Percentiles rank a stretch among this genome's conserved stretches.
Evolutionary conservation across 2,888 invertebrate species (phyloP).

Genomic region (Xylota segnis): DNA sequence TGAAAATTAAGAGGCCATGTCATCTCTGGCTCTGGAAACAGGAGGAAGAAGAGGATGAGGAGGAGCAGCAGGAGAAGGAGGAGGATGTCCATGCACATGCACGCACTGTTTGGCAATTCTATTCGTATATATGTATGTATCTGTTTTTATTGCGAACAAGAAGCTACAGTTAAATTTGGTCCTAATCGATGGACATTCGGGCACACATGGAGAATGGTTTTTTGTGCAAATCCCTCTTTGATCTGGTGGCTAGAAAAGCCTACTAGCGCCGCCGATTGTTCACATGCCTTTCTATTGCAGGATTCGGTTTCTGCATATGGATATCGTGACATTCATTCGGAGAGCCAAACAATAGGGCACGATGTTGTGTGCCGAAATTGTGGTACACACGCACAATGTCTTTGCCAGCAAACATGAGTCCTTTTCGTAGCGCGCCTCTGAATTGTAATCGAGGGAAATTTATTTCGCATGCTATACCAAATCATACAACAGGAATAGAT

Average conservation of each 20-base stretch:
- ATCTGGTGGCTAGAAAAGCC: slow-evolving; percentile 43
- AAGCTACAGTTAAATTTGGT: slow-evolving; percentile 64
- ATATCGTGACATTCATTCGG: slow-evolving; percentile 64
- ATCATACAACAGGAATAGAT: slow-evolving; percentile 48
- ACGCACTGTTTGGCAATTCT: slow-evolving; percentile 66
- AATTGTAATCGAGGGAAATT: slow-evolving; percentile 63
- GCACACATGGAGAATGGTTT: slow-evolving; percentile 45
- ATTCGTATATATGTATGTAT: slow-evolving; percentile 48
- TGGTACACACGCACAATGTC: slow-evolving; percentile 63
- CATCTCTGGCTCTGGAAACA: slow-evolving; percentile 54
- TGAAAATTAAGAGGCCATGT: slow-evolving; percentile 76
- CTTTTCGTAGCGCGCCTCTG: slow-evolving; percentile 38
- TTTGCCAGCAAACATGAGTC: slow-evolving; percentile 37
- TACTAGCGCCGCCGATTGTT: slow-evolving; percentile 57
- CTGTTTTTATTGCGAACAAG: slow-evolving; percentile 64
- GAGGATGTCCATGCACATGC: slow-evolving; percentile 46
- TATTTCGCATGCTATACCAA: slow-evolving; percentile 62
- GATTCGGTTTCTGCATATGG: slow-evolving; percentile 38
- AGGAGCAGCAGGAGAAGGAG: slow-evolving; percentile 11
- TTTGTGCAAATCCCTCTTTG: slow-evolving; percentile 68
- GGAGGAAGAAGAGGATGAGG: slow-evolving; percentile 46
- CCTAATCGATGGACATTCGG: slow-evolving; percentile 68
- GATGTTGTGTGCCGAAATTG: slow-evolving; percentile 69
- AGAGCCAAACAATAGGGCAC: slow-evolving; percentile 62
- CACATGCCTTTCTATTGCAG: slow-evolving; percentile 33